Percentiles rank a stretch among this genome's conserved stretches.
These are phyloP conservation scores for Drosophila grimshawi DNA, from an alignment of 1,140 invertebrate genomes.

Conservation along the genomic window DNA sequence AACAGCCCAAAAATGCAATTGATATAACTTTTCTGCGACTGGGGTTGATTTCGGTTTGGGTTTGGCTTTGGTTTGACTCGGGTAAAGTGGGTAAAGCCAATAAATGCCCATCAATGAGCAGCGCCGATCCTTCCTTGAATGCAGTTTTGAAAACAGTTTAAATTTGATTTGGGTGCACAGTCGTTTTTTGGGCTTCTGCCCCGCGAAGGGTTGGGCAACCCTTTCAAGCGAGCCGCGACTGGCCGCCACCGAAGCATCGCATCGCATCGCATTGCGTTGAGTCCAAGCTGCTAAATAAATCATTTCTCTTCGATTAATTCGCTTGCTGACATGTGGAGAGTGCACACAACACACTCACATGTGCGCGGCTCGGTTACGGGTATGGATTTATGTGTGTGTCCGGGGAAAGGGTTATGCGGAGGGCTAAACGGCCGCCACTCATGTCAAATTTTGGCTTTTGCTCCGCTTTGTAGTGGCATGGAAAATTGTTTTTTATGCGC, in stretches of 20 bases:
- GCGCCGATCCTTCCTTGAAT: constrained; percentile 41
- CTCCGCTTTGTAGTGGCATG: constrained; percentile 84
- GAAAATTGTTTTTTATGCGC: constrained; percentile 83
- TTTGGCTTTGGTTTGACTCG: constrained; percentile 20
- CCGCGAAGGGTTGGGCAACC: constrained; percentile 46
- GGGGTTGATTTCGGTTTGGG: neutral
- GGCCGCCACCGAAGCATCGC: constrained; percentile 66
- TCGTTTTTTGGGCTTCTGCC: constrained; percentile 7
- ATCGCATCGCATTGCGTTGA: too few species aligned
- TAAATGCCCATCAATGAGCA: constrained; percentile 77
- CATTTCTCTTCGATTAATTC: constrained; percentile 84
- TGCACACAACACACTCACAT: constrained; percentile 40
- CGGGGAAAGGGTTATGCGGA: constrained; percentile 59
- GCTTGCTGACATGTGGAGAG: constrained; percentile 83
- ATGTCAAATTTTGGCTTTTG: constrained; percentile 84
- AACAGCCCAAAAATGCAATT: constrained; percentile 52
- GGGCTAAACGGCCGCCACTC: constrained; percentile 75
- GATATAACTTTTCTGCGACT: constrained; percentile 1
- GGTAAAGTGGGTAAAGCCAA: constrained; percentile 50
- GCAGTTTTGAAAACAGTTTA: constrained; percentile 83
- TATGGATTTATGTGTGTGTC: neutral
- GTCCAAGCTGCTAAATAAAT: constrained; percentile 83
- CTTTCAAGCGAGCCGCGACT: constrained; percentile 46
- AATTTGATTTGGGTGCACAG: constrained; percentile 77
- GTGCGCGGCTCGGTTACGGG: constrained; percentile 23